Conservation (phyloP, 1,140 invertebrate genomes). For the Trichomalopsis sarcophagae region DNA sequence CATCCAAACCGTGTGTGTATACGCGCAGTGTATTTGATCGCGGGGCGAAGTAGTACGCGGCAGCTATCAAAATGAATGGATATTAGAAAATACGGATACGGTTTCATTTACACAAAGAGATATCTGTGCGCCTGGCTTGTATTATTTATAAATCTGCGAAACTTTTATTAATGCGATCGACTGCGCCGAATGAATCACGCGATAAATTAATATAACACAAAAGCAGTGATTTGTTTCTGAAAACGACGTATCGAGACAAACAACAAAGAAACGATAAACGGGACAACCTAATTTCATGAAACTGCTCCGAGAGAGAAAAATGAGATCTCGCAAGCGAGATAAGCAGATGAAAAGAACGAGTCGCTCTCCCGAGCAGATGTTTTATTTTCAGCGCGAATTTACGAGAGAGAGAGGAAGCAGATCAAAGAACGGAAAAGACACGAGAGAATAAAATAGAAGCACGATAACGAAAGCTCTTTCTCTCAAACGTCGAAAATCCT, state of each 20-base stretch:
- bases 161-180: background rate
- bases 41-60: no score
- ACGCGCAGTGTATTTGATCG: no score
- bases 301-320: background rate
- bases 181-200: background rate
- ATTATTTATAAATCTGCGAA: background rate
- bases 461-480: constrained; percentile 16
- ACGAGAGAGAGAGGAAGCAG: constrained; percentile 34
- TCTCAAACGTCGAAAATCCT: background rate
- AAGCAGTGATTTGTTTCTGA: background rate
- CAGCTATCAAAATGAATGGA: no score
- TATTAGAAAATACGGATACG: background rate
- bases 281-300: background rate
- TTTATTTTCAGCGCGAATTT: constrained; percentile 47
- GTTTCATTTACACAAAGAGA: background rate
- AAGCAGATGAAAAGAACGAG: constrained; percentile 38
- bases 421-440: constrained; percentile 34
- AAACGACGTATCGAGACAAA: background rate
- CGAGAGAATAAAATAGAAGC: background rate
- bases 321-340: constrained; percentile 48
- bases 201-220: background rate
- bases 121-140: background rate
- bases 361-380: background rate
- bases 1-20: no score
- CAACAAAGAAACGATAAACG: background rate